Base-by-base conservation (phyloP, 2,113 vertebrate genomes). In the Brachyistius frenatus region DNA sequence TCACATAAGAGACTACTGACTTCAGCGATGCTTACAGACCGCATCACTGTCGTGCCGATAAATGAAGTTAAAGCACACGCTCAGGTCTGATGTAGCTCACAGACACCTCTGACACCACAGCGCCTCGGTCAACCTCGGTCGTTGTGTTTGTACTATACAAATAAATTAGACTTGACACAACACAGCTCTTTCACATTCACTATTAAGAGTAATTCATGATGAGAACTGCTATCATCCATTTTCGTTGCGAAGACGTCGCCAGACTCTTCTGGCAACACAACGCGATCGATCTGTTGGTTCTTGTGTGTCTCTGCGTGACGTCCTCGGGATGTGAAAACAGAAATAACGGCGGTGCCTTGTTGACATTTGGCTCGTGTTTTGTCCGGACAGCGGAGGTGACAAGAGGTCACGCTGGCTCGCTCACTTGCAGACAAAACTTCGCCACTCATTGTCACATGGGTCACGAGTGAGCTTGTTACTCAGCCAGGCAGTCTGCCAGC, bases 371-470 rank as follows among this genome's bases (percentile, higher is more conserved):
- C 54, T 75, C 47, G 50, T 75, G 71, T 47, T 64, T 75, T 82
- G 79, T 80, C 50, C 0, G 7, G 33, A 66, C 74, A 73, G 60
- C 63, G 68, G 56, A 81, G 56, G 73, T 73, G 78, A 49, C 46
- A 41, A 73, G 63, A 86, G 77, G 53, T 72, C 75, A 85, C 37
- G 52, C 80, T 79, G 79, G 66, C 79, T 87, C 72, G 76, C 72
- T 73, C 58, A 65, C 63, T 83, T 54, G 63, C 78, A 78, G 74
- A 58, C 78, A 75, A 63, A 66, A 84, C 78, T 73, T 71, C 37
- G 49, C 74, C 74, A 71, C 71, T 83, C 75, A 77, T 76, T 80
- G 89, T 90, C 83, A 90, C 85, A 87, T 75, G 71, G 85, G 81
- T 90, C 84, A 86, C 61, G 85, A 79, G 82, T 83, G 73, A 87